phyloP scores from a whole-genome alignment of 2,113 vertebrate species.

The Noturus placidus region DNA sequence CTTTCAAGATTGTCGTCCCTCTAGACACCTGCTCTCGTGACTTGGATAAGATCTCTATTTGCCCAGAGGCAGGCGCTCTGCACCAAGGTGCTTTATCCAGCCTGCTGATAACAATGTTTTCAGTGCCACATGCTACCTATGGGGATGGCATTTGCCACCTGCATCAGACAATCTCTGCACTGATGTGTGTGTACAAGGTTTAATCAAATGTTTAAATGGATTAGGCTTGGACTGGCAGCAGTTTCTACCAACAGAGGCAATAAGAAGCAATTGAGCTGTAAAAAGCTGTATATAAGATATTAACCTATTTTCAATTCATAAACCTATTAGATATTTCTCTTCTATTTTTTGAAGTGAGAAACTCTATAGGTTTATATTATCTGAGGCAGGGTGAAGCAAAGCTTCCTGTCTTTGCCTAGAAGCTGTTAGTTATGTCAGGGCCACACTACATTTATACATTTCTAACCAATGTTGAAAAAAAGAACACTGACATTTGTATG shows the following conservation, averaged over 20 bases:
- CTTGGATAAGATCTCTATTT: constrained; percentile 77
- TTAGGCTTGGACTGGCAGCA: constrained; percentile 9
- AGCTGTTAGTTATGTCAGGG: constrained; percentile 11
- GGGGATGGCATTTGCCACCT: constrained; percentile 60
- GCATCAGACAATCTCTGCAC: constrained; percentile 60
- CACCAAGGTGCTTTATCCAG: constrained; percentile 73
- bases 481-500: neutral
- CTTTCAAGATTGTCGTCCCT: constrained; percentile 36
- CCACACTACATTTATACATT: neutral
- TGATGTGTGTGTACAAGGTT: constrained; percentile 4
- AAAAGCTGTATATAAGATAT: constrained; percentile 22
- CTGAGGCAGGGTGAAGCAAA: constrained; percentile 22
- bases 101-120: constrained; percentile 74
- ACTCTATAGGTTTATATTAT: constrained; percentile 29
- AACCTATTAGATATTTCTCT: constrained; percentile 22
- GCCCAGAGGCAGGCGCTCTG: constrained; percentile 68
- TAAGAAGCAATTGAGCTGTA: neutral
- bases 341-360: constrained; percentile 11
- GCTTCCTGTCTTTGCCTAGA: constrained; percentile 17
- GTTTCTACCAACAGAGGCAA: constrained; percentile 14
- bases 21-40: constrained; percentile 27
- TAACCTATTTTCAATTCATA: constrained; percentile 34
- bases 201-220: constrained; percentile 29
- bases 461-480: neutral
- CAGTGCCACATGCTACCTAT: constrained; percentile 60